Base-by-base conservation (phyloP, 2,797 vertebrate species). In the Menidia menidia region DNA sequence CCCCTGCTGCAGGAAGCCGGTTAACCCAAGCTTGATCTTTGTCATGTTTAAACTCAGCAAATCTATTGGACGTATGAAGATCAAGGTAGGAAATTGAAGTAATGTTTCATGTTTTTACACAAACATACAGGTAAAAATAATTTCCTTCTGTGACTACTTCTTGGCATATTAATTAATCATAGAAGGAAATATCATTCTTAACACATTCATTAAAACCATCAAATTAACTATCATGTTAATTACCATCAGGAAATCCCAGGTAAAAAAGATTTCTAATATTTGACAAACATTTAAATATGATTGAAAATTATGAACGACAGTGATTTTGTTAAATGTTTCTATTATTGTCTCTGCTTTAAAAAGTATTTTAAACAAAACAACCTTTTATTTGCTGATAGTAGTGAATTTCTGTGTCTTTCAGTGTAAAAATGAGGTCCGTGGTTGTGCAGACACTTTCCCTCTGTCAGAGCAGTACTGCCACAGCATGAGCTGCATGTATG, bases 341-440 rank as follows among this genome's bases (percentile, higher is more conserved):
- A 25, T 25, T 25, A 25, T 25, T 25, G 25, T 25, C 25, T 25
- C 25, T 25, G 25, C 25, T 25, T 25, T 25, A n/a, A n/a, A 10
- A 51, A 19, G 30, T 25, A 50, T 19, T 30, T 1, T 51, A 4
- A 25, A 12, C 3, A 25, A 51, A 44, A 31, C 16, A 6, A 4
- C 19, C 43, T 12, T 4, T 13, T 4, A 35, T 45, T 1, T 39
- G 33, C n/a, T 45, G 12, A 45, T 55, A 32, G 52, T 0, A 55
- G 45, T 69, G 13, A 30, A 31, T 68, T 32, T 73, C 15, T 83
- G 1, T 74, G 3, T 80, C 1, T 78, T 25, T 43, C 68, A 96
- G 95, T 96, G 95, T 84, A 94, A 92, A 81, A 96, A 96, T 9
- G 90, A 93, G 6, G 91, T 92, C 65, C 91, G 90, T 13, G 95